Evolutionary conservation across 2,888 invertebrate species (phyloP).

Genomic region (Hololepta plana): DNA sequence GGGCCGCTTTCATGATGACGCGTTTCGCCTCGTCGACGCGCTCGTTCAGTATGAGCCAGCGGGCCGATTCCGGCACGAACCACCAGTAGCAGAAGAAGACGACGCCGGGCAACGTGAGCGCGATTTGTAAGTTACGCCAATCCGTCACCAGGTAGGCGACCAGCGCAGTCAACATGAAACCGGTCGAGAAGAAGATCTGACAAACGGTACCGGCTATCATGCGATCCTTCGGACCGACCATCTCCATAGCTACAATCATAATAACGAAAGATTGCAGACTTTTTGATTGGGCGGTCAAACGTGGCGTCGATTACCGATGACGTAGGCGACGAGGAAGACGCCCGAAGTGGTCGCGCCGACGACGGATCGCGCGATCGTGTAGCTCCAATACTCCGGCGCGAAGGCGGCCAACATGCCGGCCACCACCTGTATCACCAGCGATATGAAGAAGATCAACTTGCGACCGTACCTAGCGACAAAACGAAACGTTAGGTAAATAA

Average conservation of each 20-base stretch:
- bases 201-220: constrained; percentile 51
- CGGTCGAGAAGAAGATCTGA: constrained; percentile 57
- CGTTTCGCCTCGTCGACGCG: constrained; percentile 40
- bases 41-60: constrained; percentile 51
- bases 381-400: constrained; percentile 48
- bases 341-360: constrained; percentile 61
- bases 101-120: constrained; percentile 47
- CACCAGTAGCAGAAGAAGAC: constrained; percentile 52
- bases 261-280: not conserved
- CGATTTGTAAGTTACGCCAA: constrained; percentile 52
- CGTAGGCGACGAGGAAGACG: constrained; percentile 60
- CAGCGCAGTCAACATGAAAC: constrained; percentile 47
- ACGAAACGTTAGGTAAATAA: constrained; percentile 8
- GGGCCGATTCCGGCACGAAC: constrained; percentile 57
- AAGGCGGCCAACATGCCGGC: constrained; percentile 47
- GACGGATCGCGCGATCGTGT: constrained; percentile 42
- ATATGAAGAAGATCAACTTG: constrained; percentile 51
- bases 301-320: constrained; percentile 38
- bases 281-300: not conserved
- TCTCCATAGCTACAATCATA: constrained; percentile 34
- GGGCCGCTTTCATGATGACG: constrained; percentile 42
- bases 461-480: constrained; percentile 46
- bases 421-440: constrained; percentile 47
- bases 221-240: constrained; percentile 52
- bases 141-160: constrained; percentile 48